These are phyloP conservation scores for Poeciliopsis presidionis DNA, from an alignment of 2,797 vertebrate genomes.

Conservation along the genomic window DNA sequence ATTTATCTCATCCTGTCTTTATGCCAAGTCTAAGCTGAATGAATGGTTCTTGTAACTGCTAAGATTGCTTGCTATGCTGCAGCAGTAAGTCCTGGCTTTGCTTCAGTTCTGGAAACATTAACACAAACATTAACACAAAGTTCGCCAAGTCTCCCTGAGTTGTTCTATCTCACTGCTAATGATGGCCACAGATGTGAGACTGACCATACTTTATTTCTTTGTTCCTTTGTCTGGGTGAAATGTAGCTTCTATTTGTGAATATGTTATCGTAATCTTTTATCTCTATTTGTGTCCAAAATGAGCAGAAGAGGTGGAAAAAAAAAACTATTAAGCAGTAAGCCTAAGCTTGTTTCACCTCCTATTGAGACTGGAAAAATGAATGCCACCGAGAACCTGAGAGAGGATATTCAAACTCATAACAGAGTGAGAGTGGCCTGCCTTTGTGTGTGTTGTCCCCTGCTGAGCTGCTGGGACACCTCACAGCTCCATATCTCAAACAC, in stretches of 20 bases:
- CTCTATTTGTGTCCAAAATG: background rate
- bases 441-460: slow-evolving; percentile 30
- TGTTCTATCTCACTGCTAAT: background rate
- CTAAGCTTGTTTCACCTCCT: slow-evolving; percentile 25
- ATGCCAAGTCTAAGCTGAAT: background rate
- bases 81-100: background rate
- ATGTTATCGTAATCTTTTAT: background rate
- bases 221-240: background rate
- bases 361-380: slow-evolving; percentile 24
- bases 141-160: background rate
- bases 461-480: slow-evolving; percentile 42
- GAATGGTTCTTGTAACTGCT: background rate
- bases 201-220: background rate
- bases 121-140: background rate
- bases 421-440: slow-evolving; percentile 10
- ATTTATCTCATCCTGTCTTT: background rate
- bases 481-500: slow-evolving; percentile 46
- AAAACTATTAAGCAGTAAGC: slow-evolving; percentile 13
- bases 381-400: slow-evolving; percentile 19
- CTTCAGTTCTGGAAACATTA: background rate
- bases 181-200: background rate
- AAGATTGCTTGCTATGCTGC: background rate
- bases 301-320: background rate
- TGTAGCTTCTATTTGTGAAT: background rate
- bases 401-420: slow-evolving; percentile 35